These are phyloP conservation scores for Brachionus paranguensis DNA, from an alignment of 1,140 invertebrate genomes.

Conservation along the genomic window DNA sequence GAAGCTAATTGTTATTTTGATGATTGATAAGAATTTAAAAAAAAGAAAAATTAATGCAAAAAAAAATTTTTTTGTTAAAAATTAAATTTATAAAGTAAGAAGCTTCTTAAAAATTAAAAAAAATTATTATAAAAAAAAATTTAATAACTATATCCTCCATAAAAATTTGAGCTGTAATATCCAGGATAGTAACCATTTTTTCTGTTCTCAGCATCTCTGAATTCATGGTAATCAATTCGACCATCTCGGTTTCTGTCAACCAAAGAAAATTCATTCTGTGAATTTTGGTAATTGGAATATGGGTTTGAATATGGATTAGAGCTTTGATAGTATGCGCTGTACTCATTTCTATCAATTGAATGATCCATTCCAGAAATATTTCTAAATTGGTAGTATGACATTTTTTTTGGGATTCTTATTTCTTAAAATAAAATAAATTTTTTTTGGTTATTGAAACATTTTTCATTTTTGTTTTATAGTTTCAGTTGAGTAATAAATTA, in stretches of 20 bases:
- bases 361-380: neutral
- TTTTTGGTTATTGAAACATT: too few species aligned
- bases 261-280: neutral
- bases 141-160: neutral
- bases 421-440: too few species aligned
- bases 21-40: too few species aligned
- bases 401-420: neutral
- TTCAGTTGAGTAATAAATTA: too few species aligned
- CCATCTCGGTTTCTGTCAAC: neutral
- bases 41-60: too few species aligned
- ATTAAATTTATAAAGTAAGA: too few species aligned
- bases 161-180: neutral
- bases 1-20: too few species aligned
- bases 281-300: neutral
- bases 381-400: neutral
- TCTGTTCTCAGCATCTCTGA: neutral
- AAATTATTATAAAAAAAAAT: neutral
- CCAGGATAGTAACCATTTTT: neutral
- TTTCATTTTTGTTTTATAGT: too few species aligned
- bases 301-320: neutral
- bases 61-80: too few species aligned
- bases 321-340: neutral
- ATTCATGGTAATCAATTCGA: constrained; percentile 7
- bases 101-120: too few species aligned
- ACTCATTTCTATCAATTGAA: neutral